Conservation (phyloP, 2,113 vertebrate species). For the Xyliphius kryptos region DNA sequence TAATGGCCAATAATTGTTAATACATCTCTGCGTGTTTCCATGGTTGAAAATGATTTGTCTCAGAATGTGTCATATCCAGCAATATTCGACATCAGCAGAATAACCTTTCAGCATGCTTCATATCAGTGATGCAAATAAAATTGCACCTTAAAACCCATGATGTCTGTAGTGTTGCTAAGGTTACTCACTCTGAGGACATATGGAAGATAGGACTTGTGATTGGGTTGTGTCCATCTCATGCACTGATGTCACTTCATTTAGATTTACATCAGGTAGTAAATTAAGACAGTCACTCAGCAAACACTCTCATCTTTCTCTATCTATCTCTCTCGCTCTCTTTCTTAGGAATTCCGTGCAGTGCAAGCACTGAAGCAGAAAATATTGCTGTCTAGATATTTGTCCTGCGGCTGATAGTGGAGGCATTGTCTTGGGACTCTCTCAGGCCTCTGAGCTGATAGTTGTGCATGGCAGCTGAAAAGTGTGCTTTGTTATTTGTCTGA, state of each 20-base stretch:
- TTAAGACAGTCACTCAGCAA: conserved; percentile 96
- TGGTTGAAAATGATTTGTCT: no score
- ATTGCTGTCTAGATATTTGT: conserved; percentile 94
- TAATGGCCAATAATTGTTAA: no score
- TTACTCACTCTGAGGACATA: conserved; percentile 58
- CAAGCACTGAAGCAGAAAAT: conserved; percentile 85
- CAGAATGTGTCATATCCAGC: no score
- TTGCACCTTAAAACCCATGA: conserved; percentile 56
- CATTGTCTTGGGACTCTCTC: conserved; percentile 85
- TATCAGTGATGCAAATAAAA: conserved; percentile 44
- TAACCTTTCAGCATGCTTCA: no score
- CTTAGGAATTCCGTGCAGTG: conserved; percentile 75
- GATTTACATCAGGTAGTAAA: conserved; percentile 96
- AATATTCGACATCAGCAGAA: no score
- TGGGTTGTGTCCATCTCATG: conserved; percentile 81
- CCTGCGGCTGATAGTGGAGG: conserved; percentile 87
- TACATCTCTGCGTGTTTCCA: no score
- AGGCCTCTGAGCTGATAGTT: conserved; percentile 77
- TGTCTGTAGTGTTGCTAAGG: conserved; percentile 62
- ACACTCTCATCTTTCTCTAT: conserved; percentile 74
- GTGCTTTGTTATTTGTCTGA: conserved; percentile 86
- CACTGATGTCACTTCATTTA: conserved; percentile 91
- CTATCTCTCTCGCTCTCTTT: conserved; percentile 39
- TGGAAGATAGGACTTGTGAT: conserved; percentile 64
- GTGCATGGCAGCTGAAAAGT: conserved; percentile 87